Evolutionary conservation across 2,113 vertebrate species (phyloP), one percentile per base, ranked within the genome.

Genomic region (Pseudopodoces humilis): DNA sequence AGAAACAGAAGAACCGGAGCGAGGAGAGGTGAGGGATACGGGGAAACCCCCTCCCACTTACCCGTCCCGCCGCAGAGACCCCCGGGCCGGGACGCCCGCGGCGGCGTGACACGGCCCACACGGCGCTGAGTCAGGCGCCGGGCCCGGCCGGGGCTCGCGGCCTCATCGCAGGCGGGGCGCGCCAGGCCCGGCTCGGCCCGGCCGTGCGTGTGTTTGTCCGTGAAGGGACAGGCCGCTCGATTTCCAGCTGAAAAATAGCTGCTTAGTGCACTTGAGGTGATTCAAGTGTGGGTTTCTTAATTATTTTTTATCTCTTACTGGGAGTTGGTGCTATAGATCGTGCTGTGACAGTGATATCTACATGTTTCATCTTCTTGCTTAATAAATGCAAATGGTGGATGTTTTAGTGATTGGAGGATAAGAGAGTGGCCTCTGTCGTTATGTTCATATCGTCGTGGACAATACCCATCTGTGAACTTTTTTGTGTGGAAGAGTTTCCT

Each of bases 1-100:
- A 98, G 97, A 98, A 98, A 76, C 98, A 98, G 98, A 98, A 98
- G 97, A 98, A 95, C 96, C 98, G 98, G 97, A 95, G 91, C 83
- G 98, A 98, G 76, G 98, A 98, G 96, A 98, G 98, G 98, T 98
- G 79, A 82, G 79, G 53, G 78, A 22, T 10, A 6, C 13, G 10
- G 63, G 63, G 22, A 46, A 37, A 13, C 3, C 8, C 22, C n/a
- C 13, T 63, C 37, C 11, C 15, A 9, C 15, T 46, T 8, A 22
- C 14, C 18, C 3, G 53, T n/a, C 24, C 35, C 12, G 46, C 37
- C 31, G 8, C 30, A 10, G 30, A 30, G 55, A 60, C 65, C 64
- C 35, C 44, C 44, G 30, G 9, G 24, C 24, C 6, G 44, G 65
- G 46, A 37, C 23, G 55, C 65, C 65, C 46, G 55, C 37, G 52